Evolutionary conservation across 2,888 invertebrate genomes (phyloP), one percentile per base, ranked within the genome.

Genomic region (Eupithecia subumbrata): DNA sequence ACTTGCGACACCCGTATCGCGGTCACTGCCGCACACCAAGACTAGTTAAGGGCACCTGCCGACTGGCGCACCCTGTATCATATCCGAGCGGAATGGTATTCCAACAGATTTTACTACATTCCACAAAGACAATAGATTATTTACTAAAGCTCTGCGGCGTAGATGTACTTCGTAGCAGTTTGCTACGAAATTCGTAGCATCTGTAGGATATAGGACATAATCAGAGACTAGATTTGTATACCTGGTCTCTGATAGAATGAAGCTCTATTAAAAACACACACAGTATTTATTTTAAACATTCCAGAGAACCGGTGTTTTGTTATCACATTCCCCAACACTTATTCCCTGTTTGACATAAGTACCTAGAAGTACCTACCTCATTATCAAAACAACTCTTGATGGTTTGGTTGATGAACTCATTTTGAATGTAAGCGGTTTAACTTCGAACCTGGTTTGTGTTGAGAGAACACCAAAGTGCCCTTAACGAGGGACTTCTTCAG

Each of bases 1-100:
- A 77, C 78, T 94, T 94, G 91, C 90, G 89, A 92, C 88, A 94
- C 87, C 77, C 85, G 90, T 89, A 94, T 93, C 92, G 92, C 93
- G 94, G 94, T 94, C 94, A 94, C 94, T 94, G 94, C 91, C 85
- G 87, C 86, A 85, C 81, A 77, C 75, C 77, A 80, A 84, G 85
- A 84, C 86, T 88, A 87, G 88, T 86, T 89, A 89, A 89, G 89
- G 89, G 89, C 89, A 89, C 86, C 83, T 83, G 89, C 86, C 90
- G 88, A 85, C 82, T 82, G 89, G 85, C 90, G 88, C 91, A 91
- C 93, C 94, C 91, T 91, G 79, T 25, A 79, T 85, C 86, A 82
- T 84, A 74, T 69, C 72, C 77, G 72, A 60, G 56, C 66, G 43
- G 43, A 68, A 64, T 76, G 72, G 74, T 73, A 73, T 68, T 67